phyloP scores from a whole-genome alignment of 35 echinoderm and acorn worm genomes.

The Heliocidaris tuberculata region DNA sequence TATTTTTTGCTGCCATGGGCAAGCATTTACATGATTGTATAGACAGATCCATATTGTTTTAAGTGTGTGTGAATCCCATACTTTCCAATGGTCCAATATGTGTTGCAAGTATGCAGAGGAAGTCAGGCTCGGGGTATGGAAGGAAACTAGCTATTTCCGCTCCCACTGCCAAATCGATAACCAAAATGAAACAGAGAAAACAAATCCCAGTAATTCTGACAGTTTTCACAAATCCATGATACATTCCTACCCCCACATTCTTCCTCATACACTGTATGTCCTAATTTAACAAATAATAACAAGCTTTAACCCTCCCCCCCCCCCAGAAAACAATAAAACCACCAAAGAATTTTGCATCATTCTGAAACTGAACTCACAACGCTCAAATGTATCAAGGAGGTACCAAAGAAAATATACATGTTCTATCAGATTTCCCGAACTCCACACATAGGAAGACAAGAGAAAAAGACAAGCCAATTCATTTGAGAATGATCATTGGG shows the following conservation, averaged over 20 bases:
- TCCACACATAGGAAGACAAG: too few species aligned
- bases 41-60: not conserved
- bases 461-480: too few species aligned
- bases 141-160: slow-evolving; percentile 9
- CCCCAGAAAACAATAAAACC: too few species aligned
- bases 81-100: not conserved
- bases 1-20: not conserved
- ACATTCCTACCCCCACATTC: not conserved
- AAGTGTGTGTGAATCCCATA: not conserved
- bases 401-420: too few species aligned
- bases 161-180: not conserved
- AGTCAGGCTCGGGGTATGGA: not conserved
- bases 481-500: too few species aligned
- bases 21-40: not conserved
- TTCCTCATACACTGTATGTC: not conserved
- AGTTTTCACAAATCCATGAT: not conserved
- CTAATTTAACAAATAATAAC: too few species aligned
- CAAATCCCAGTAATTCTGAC: not conserved
- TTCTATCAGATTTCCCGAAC: too few species aligned
- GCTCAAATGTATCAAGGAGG: too few species aligned
- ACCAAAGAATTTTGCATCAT: too few species aligned
- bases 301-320: too few species aligned
- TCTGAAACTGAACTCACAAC: too few species aligned
- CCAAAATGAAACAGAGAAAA: not conserved
- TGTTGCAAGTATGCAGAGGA: not conserved